Conservation (phyloP, 53 echinoderm and acorn worm species). For the Patiria pectinifera region DNA sequence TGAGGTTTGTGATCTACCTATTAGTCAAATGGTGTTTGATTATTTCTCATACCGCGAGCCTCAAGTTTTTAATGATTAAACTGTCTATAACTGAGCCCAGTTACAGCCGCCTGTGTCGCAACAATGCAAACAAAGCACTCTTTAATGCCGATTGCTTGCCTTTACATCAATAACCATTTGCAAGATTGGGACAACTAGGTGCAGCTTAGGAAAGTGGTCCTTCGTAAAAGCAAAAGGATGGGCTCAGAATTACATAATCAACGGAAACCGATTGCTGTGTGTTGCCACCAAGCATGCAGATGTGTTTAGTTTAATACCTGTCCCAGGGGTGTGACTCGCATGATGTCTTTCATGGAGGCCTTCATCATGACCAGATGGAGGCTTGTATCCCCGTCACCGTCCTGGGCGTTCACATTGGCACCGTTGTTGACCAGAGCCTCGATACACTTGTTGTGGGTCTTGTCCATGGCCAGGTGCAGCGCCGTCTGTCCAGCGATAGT, state of each 20-base stretch:
- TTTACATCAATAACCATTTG: too few species aligned
- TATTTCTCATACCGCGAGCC: too few species aligned
- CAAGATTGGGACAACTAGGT: too few species aligned
- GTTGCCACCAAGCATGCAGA: neutral
- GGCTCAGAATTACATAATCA: neutral
- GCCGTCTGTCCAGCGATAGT: slow-evolving; percentile 50
- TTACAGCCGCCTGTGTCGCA: too few species aligned
- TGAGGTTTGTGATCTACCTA: too few species aligned
- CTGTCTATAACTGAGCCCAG: too few species aligned
- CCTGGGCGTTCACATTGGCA: slow-evolving; percentile 69
- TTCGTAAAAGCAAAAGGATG: neutral
- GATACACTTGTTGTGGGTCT: slow-evolving; percentile 46
- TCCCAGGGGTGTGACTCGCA: neutral
- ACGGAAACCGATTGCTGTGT: neutral
- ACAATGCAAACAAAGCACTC: too few species aligned
- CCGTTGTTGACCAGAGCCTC: slow-evolving; percentile 67
- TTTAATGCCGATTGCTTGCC: too few species aligned
- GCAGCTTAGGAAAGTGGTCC: too few species aligned
- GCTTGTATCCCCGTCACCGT: slow-evolving; percentile 65
- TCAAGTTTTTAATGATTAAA: too few species aligned
- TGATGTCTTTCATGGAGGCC: slow-evolving; percentile 38
- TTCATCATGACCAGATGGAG: slow-evolving; percentile 56
- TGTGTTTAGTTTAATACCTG: neutral
- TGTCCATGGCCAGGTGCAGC: slow-evolving; percentile 59
- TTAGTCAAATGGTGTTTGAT: too few species aligned